Base-by-base conservation (phyloP, 1,140 invertebrate species). In the Rhizoglyphus robini region DNA sequence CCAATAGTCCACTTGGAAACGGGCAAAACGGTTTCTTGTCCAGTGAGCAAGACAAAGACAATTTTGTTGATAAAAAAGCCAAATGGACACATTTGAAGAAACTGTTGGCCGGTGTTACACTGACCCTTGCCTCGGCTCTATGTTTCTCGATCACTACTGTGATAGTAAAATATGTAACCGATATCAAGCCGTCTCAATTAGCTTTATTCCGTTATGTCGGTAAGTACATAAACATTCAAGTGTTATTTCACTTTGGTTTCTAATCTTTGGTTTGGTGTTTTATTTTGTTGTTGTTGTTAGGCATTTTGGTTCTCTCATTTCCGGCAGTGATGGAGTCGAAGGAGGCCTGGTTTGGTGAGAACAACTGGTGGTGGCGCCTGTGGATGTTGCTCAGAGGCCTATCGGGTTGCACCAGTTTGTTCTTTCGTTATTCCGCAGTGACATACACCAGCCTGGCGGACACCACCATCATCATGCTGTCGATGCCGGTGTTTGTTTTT, bases 61-160 rank as follows among this genome's bases (percentile, higher is more conserved):
- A n/a, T n/a, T n/a, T n/a, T n/a, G n/a, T n/a, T n/a, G n/a, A n/a
- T n/a, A n/a, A n/a, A n/a, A n/a, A n/a, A n/a, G n/a, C n/a, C n/a
- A n/a, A n/a, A n/a, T n/a, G n/a, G n/a, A n/a, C n/a, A n/a, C n/a
- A n/a, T n/a, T n/a, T n/a, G 25, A 31, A 27, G 25, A n/a, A 38
- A 57, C n/a, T 48, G 3, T 38, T 64, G 29, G 31, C 20, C 20
- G 63, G 63, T 20, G 31, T 64, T 34, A n/a, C 18, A 15, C 27
- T 67, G 13, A 38, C 67, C 18, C 36, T 68, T 27, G 15, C 66
- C 23, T 90, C 88, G 4, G 89, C 87, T 5, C 75, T 91, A 8
- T 90, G 90, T 72, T 92, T 91, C 73, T 91, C 89, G 1, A 76
- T 92, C 34, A 89, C 87, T 72, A 89, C 88, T 27, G 86, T 90